Percentiles rank a stretch among this genome's conserved stretches.
Evolutionary conservation across 2,797 vertebrate species (phyloP).

Genomic region (Oryzias dopingdopingensis): DNA sequence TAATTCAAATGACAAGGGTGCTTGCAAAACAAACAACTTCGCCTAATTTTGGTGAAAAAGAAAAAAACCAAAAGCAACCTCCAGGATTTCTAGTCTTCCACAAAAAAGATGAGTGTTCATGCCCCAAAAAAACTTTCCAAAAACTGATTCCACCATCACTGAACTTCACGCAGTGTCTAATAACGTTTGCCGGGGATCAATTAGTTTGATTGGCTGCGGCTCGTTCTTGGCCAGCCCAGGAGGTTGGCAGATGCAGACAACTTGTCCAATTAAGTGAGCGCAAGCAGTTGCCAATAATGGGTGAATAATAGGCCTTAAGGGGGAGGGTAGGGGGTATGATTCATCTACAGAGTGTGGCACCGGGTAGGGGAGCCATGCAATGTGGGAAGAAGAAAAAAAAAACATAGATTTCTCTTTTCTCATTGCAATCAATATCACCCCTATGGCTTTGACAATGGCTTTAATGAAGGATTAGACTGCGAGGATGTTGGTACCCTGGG

Average conservation of each 20-base stretch:
- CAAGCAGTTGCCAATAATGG: constrained; percentile 75
- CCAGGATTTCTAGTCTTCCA: constrained; percentile 12
- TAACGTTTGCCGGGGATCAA: constrained; percentile 65
- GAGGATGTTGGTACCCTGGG: constrained; percentile 54
- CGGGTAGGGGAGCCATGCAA: constrained; percentile 49
- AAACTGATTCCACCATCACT: constrained; percentile 32
- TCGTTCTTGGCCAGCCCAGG: constrained; percentile 63
- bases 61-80: not conserved
- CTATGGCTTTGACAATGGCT: constrained; percentile 59
- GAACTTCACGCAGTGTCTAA: constrained; percentile 50
- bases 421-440: constrained; percentile 65
- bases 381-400: constrained; percentile 33
- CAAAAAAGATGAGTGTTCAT: constrained; percentile 14
- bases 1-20: not conserved
- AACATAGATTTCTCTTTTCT: constrained; percentile 71
- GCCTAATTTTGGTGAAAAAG: constrained; percentile 27
- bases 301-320: constrained; percentile 75
- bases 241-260: constrained; percentile 71
- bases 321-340: constrained; percentile 42
- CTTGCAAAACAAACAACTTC: constrained; percentile 18
- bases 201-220: constrained; percentile 73
- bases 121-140: constrained; percentile 9
- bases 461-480: constrained; percentile 57
- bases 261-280: constrained; percentile 77
- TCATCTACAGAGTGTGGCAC: constrained; percentile 65